Evolutionary conservation across 2,113 vertebrate species (phyloP).

Genomic region (Cochlearius cochlearius): DNA sequence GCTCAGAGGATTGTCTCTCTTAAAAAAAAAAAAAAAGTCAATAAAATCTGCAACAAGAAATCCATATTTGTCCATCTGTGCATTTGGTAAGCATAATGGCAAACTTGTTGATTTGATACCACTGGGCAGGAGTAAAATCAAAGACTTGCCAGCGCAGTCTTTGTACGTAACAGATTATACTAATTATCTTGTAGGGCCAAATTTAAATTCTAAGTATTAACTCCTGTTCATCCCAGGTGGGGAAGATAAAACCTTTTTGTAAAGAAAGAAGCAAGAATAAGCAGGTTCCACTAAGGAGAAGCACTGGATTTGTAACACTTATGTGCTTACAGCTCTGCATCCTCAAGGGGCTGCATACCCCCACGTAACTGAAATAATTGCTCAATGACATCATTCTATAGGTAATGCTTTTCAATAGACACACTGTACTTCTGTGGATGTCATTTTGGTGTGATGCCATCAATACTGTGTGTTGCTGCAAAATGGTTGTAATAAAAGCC

Average conservation of each 20-base stretch:
- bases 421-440: not conserved
- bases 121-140: slow-evolving; percentile 44
- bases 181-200: slow-evolving; percentile 55
- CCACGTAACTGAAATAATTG: not conserved
- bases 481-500: not conserved
- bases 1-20: not conserved
- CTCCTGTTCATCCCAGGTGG: slow-evolving; percentile 32
- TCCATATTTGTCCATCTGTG: slow-evolving; percentile 50
- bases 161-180: slow-evolving; percentile 45
- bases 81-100: slow-evolving; percentile 36
- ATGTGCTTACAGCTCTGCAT: not conserved
- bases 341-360: not conserved
- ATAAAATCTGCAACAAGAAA: slow-evolving; percentile 47
- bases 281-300: not conserved
- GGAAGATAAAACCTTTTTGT: not conserved
- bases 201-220: slow-evolving; percentile 50
- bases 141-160: slow-evolving; percentile 32
- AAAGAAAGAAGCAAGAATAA: not conserved
- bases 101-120: slow-evolving; percentile 52
- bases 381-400: not conserved
- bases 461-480: not conserved
- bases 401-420: not conserved
- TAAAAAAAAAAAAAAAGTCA: not conserved
- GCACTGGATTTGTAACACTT: not conserved
- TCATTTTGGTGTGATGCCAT: not conserved